Evolutionary conservation across 2,888 invertebrate genomes (phyloP).

Genomic region (Cephalotes varians): DNA sequence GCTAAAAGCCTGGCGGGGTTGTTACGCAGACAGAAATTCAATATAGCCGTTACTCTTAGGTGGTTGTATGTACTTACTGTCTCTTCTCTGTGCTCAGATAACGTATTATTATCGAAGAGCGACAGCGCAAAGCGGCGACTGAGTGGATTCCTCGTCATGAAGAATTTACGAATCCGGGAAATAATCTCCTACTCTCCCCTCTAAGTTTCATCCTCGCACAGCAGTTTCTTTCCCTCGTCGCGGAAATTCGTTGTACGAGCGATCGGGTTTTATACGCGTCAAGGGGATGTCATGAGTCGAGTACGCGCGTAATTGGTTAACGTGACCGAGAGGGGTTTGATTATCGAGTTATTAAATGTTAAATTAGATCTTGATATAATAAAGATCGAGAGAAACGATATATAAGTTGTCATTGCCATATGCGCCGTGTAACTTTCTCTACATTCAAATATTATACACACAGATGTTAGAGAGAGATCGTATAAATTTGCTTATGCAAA

Average conservation of each 20-base stretch:
- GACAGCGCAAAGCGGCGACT: slow-evolving; percentile 40
- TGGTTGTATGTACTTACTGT: slow-evolving; percentile 62
- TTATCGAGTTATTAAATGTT: slow-evolving; percentile 50
- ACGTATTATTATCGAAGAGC: slow-evolving; percentile 64
- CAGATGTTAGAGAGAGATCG: neutral
- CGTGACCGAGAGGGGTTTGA: slow-evolving; percentile 39
- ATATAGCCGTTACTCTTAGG: slow-evolving; percentile 75
- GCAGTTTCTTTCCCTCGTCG: slow-evolving; percentile 33
- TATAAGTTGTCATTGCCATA: slow-evolving; percentile 42
- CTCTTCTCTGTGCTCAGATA: slow-evolving; percentile 57
- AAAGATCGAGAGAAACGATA: slow-evolving; percentile 32
- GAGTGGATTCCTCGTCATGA: slow-evolving; percentile 52
- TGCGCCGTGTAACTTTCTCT: neutral
- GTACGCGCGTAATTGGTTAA: slow-evolving; percentile 47
- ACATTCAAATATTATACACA: neutral
- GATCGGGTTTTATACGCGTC: slow-evolving; percentile 50
- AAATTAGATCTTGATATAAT: slow-evolving; percentile 51
- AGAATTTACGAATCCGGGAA: slow-evolving; percentile 50
- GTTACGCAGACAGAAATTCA: slow-evolving; percentile 76
- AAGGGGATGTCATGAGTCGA: slow-evolving; percentile 31
- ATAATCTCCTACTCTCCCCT: slow-evolving; percentile 40
- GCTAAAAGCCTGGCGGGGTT: slow-evolving; percentile 73
- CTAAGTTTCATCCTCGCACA: neutral
- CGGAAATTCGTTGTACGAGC: slow-evolving; percentile 42
- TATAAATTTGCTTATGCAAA: neutral